Evolutionary conservation across 2,888 invertebrate genomes (phyloP).

Genomic region (Phyllotreta cruciferae): DNA sequence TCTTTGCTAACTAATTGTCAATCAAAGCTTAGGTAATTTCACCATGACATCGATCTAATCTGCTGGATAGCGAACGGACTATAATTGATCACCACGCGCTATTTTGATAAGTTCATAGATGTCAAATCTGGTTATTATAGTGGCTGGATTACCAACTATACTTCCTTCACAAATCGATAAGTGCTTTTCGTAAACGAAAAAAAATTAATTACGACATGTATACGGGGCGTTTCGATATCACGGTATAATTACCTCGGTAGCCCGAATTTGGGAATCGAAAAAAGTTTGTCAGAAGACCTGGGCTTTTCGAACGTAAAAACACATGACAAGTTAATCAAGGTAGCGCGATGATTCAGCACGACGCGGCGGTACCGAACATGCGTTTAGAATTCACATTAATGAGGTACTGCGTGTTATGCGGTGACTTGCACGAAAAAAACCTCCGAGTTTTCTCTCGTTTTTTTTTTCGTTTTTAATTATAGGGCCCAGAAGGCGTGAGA

Average conservation of each 20-base stretch:
- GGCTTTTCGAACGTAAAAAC: conserved; percentile 57
- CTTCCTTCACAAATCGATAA: too few relatives aligned
- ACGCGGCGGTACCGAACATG: conserved; percentile 54
- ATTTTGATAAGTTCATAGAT: too few relatives aligned
- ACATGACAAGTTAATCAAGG: conserved; percentile 60
- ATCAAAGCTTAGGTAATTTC: too few relatives aligned
- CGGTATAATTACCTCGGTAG: conserved; percentile 47
- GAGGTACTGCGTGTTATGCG: conserved; percentile 47
- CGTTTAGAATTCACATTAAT: conserved; percentile 57
- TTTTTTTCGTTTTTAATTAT: conserved; percentile 2
- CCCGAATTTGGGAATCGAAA: conserved; percentile 47
- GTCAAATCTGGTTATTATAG: too few relatives aligned
- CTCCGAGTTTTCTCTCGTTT: not conserved
- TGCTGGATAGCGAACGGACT: too few relatives aligned
- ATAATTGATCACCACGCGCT: too few relatives aligned
- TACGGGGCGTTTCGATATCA: conserved; percentile 41
- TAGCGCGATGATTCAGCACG: conserved; percentile 51
- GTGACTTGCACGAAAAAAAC: conserved; percentile 13
- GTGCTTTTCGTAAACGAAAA: not conserved
- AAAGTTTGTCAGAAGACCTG: conserved; percentile 43
- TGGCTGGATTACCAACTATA: too few relatives aligned
- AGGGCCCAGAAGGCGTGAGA: too few relatives aligned
- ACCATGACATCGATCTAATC: too few relatives aligned
- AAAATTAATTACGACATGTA: conserved; percentile 42
- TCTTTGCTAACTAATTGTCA: too few relatives aligned